Percentiles rank a stretch among this genome's conserved stretches.
These are phyloP conservation scores for Meriones unguiculatus DNA, from an alignment of 2,113 vertebrate species.

Conservation along the genomic window DNA sequence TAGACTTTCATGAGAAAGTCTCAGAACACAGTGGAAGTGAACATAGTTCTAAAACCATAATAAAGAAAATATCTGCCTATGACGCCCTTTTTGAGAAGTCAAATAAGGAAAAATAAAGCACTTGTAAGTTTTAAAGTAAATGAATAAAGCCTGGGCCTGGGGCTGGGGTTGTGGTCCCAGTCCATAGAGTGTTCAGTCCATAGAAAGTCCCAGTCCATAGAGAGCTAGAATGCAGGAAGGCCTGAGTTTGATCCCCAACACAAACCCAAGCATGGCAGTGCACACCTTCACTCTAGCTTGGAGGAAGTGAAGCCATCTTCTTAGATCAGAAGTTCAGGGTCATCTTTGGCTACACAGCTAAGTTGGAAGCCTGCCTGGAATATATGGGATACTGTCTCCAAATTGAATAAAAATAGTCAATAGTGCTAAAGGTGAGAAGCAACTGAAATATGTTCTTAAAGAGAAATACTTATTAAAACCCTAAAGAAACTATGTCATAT, in stretches of 20 bases:
- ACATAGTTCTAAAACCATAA: not conserved
- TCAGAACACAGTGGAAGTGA: not conserved
- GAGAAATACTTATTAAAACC: not conserved
- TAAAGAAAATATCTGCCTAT: not conserved
- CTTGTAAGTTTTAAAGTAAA: not conserved
- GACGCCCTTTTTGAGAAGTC: not conserved
- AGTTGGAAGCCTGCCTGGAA: not conserved
- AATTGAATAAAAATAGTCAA: not conserved
- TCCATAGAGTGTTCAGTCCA: too few relatives aligned
- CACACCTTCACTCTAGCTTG: not conserved
- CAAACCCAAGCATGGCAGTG: not conserved
- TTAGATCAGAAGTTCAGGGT: not conserved
- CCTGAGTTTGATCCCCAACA: not conserved
- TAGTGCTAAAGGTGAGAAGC: not conserved
- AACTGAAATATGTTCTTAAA: not conserved
- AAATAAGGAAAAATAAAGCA: not conserved
- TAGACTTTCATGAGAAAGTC: not conserved
- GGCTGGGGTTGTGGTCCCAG: not conserved
- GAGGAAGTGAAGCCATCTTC: too few relatives aligned
- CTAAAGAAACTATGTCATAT: conserved; percentile 28
- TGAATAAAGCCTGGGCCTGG: not conserved
- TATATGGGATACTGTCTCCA: too few relatives aligned
- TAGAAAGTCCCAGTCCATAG: not conserved
- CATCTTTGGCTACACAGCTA: not conserved
- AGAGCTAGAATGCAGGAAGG: not conserved